Base-by-base conservation (phyloP, 2,113 vertebrate genomes). In the Hippolais icterina region DNA sequence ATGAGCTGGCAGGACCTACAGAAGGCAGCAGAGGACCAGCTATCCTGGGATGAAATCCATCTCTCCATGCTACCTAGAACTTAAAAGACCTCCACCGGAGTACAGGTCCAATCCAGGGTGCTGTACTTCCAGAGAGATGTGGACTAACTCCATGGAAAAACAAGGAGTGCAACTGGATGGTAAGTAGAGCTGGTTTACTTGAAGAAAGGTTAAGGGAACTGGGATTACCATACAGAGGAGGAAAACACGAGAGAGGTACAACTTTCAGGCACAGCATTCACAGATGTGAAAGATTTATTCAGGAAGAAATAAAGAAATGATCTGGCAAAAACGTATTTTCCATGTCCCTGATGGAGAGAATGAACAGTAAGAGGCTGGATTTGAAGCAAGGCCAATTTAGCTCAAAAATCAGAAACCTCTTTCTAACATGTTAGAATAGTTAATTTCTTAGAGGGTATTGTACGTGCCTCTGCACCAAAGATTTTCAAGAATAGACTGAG, bases 211-310 rank as follows among this genome's bases (percentile, higher is more conserved):
- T 78, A 63, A 87, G 63, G 22, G 42, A 89, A 70, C 46, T 70
- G 22, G n/a, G n/a, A 89, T 63, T 59, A 82, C 17, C 22, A 15
- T 52, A 68, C 15, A 44, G 42, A 83, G 23, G 4, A 70, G 7
- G 12, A 39, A 52, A 54, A 81, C 24, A 64, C 0, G 0, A 64
- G 8, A 72, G 23, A 54, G 11, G 24, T 42, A 3, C 31, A 89
- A 37, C 37, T 86, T 87, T 53, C 12, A 90, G 50, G 31, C 14
- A 83, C 16, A 69, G n/a, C n/a, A 57, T 65, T 81, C 50, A 87
- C 69, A 53, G 50, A 86, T 19, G 6, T 49, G 47, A 83, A 80
- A 74, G 18, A 19, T 12, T 39, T 66, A 65, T 33, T 42, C 19
- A 61, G 28, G 20, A 89, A 80, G 31, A 90, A 88, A 24, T 3